Evolutionary conservation across 2,113 vertebrate species (phyloP).

Genomic region (Cyrtonyx montezumae): DNA sequence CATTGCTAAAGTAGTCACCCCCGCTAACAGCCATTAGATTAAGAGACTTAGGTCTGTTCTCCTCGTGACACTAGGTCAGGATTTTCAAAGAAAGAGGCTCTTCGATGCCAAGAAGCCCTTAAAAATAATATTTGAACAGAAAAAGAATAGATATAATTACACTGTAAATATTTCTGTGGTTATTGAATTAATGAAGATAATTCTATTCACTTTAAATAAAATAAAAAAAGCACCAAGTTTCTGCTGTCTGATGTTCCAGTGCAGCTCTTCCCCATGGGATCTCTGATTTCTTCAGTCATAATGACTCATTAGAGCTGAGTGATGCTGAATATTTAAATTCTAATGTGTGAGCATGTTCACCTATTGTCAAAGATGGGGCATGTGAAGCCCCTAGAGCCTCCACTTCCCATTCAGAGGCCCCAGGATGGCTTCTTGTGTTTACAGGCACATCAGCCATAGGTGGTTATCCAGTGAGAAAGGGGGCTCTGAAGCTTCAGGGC

Average conservation of each 20-base stretch:
- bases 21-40: constrained; percentile 81
- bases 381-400: background rate
- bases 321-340: constrained; percentile 14
- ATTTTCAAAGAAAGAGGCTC: constrained; percentile 75
- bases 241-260: background rate
- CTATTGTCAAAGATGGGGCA: background rate
- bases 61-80: constrained; percentile 75
- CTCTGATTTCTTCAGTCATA: constrained; percentile 42
- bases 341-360: background rate
- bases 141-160: constrained; percentile 56
- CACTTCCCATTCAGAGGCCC: background rate
- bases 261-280: background rate
- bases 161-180: constrained; percentile 71
- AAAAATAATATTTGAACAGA: constrained; percentile 75
- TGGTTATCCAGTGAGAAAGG: background rate
- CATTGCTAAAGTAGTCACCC: constrained; percentile 76
- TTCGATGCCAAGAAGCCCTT: constrained; percentile 73
- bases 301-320: constrained; percentile 22
- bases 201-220: constrained; percentile 42
- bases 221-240: constrained; percentile 1
- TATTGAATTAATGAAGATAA: constrained; percentile 68
- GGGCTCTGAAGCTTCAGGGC: background rate
- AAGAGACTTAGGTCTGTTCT: constrained; percentile 81
- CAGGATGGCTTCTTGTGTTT: background rate
- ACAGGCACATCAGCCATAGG: background rate